These are phyloP conservation scores for Nerophis lumbriciformis DNA, from an alignment of 2,113 vertebrate species.

Conservation along the genomic window DNA sequence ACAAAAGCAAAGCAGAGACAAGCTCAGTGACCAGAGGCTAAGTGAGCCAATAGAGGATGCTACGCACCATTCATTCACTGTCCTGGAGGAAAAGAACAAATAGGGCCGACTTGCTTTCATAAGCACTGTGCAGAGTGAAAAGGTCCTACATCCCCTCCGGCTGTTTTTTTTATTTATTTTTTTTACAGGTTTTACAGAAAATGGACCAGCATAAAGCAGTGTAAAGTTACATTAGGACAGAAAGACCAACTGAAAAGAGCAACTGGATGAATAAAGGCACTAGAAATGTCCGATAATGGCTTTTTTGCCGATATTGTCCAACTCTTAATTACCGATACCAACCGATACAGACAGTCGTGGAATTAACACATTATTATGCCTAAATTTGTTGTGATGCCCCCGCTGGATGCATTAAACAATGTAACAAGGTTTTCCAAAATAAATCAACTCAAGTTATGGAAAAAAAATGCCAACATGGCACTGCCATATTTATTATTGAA, in stretches of 20 bases:
- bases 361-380: no score
- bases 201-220: slow-evolving; percentile 38
- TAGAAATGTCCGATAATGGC: no score
- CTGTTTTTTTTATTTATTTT: slow-evolving; percentile 18
- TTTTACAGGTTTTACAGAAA: slow-evolving; percentile 20
- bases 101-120: slow-evolving; percentile 41
- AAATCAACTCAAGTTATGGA: no score
- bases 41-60: slow-evolving; percentile 40
- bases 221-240: slow-evolving; percentile 18
- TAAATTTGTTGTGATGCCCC: no score
- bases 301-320: no score
- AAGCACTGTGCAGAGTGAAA: slow-evolving; percentile 42
- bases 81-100: slow-evolving; percentile 16
- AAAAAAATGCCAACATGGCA: no score
- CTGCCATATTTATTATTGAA: no score
- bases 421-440: no score
- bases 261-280: no score
- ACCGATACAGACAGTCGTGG: no score
- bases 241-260: not conserved
- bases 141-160: slow-evolving; percentile 50
- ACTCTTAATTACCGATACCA: no score
- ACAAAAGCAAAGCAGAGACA: slow-evolving; percentile 23
- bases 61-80: slow-evolving; percentile 29
- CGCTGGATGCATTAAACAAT: no score
- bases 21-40: slow-evolving; percentile 23